A percentile compares a stretch with the other conserved stretches of the same genome.
Conservation (phyloP, 2,888 invertebrate species). For the Chalcis sispes region DNA sequence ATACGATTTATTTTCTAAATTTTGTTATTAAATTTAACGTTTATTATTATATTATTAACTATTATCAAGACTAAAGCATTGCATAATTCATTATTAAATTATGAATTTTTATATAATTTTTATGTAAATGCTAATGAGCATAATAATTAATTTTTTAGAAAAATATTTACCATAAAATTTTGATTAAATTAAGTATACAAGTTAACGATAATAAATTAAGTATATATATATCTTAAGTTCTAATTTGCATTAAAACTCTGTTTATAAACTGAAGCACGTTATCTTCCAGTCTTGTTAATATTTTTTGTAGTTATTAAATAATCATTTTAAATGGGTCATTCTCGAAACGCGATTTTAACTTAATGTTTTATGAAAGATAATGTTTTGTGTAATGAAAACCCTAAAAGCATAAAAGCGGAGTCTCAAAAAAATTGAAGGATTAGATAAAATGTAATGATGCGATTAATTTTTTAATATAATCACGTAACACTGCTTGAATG, state of each 20-base stretch:
- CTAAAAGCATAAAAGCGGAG: constrained; percentile 47
- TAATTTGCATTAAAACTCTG: no score
- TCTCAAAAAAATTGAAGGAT: constrained; percentile 19
- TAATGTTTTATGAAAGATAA: constrained; percentile 25
- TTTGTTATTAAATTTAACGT: no score
- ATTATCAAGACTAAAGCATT: no score
- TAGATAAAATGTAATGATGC: constrained; percentile 24
- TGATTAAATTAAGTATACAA: not conserved
- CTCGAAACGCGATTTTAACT: constrained; percentile 31
- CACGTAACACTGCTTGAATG: constrained; percentile 74
- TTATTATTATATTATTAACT: no score
- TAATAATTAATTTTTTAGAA: not conserved
- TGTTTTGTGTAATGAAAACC: constrained; percentile 30
- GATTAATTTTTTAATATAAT: constrained; percentile 61
- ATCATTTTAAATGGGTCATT: constrained; percentile 50
- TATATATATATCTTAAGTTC: no score
- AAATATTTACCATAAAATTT: constrained; percentile 5
- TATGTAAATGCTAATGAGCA: not conserved
- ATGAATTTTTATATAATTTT: not conserved
- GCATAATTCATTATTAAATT: no score
- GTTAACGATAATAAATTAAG: not conserved
- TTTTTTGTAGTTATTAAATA: constrained; percentile 29
- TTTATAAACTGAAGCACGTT: not conserved
- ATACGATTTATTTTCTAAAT: no score
- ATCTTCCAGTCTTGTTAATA: constrained; percentile 34